These are phyloP conservation scores for Pammene aurita DNA, from an alignment of 2,888 invertebrate species.

Conservation along the genomic window DNA sequence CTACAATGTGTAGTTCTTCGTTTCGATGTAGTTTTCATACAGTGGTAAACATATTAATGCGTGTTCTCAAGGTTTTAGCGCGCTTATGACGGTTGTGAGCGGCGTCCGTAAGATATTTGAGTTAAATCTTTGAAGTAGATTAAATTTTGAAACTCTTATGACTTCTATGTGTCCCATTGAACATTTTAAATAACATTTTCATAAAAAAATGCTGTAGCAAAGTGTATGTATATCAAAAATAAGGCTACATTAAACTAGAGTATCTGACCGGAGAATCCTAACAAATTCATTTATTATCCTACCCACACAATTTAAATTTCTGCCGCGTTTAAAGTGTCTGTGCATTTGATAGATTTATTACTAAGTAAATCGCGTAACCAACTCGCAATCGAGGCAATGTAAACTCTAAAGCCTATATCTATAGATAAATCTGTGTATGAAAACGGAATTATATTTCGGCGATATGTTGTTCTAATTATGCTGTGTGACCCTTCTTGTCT, in stretches of 20 bases:
- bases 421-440: too few relatives aligned
- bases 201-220: too few relatives aligned
- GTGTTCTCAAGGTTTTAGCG: not conserved
- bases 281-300: not conserved
- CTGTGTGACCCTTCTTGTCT: slow-evolving; percentile 4
- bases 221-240: too few relatives aligned
- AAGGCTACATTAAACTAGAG: not conserved
- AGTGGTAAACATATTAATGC: not conserved
- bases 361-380: not conserved
- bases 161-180: not conserved
- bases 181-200: too few relatives aligned
- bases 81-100: not conserved
- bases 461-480: not conserved
- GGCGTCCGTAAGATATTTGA: not conserved
- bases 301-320: not conserved
- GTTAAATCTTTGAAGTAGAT: not conserved
- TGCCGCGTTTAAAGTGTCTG: not conserved
- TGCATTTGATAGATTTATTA: not conserved
- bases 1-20: not conserved
- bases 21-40: not conserved
- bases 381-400: too few relatives aligned
- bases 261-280: not conserved
- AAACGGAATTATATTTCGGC: not conserved
- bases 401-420: too few relatives aligned
- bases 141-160: not conserved